A percentile compares a stretch with the other conserved stretches of the same genome.
These are phyloP conservation scores for Momotus momota DNA, from an alignment of 2,797 vertebrate genomes.

Conservation along the genomic window DNA sequence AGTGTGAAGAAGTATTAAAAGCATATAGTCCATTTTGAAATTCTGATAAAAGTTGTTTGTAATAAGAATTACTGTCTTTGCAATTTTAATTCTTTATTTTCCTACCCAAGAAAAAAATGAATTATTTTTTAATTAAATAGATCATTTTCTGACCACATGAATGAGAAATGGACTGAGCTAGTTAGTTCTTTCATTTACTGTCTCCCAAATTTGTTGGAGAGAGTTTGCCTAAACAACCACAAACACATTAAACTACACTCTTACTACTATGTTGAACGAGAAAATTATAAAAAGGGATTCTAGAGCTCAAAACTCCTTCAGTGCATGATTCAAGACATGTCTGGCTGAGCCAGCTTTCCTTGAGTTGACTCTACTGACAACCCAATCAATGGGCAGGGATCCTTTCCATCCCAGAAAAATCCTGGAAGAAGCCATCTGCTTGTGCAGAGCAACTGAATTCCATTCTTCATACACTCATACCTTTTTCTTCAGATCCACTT, in stretches of 20 bases:
- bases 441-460: neutral
- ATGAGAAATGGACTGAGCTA: neutral
- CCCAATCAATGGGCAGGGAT: rapidly evolving
- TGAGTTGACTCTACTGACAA: neutral
- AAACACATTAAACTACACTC: neutral
- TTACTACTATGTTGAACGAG: neutral
- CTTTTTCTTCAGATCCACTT: neutral
- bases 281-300: neutral
- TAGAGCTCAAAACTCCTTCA: neutral
- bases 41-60: neutral
- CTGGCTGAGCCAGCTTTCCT: neutral
- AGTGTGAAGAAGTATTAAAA: neutral
- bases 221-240: neutral
- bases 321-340: neutral
- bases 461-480: neutral
- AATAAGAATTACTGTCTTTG: neutral
- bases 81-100: neutral
- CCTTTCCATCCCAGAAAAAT: neutral
- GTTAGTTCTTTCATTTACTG: neutral
- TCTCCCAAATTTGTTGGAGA: neutral
- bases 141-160: neutral
- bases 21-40: neutral
- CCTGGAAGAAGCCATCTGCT: neutral
- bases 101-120: neutral
- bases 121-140: neutral